phyloP scores from a whole-genome alignment of 2,888 invertebrate species.

The Ashinkailepas kermadecensis region DNA sequence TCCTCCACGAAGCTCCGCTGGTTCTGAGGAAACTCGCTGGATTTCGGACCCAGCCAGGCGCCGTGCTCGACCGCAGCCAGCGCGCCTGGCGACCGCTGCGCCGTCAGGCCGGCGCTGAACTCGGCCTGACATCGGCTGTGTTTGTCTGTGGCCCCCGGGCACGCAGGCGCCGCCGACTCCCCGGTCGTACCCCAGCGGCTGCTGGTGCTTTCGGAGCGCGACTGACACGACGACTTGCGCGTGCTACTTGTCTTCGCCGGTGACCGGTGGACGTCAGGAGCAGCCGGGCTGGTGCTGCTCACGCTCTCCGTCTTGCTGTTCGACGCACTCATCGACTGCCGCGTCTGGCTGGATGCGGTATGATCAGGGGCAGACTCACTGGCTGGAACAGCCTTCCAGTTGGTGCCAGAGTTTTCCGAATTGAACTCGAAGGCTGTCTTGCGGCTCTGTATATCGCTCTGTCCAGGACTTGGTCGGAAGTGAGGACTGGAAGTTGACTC shows the following conservation, averaged over 20 bases:
- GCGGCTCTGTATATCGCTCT: too few relatives aligned
- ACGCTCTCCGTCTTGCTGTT: background rate
- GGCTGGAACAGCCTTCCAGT: too few relatives aligned
- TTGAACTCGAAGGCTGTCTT: too few relatives aligned
- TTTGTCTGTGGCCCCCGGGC: background rate
- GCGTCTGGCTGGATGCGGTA: background rate
- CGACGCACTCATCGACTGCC: background rate
- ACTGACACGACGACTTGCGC: background rate
- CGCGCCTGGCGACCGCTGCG: too few relatives aligned
- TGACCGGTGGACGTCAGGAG: background rate
- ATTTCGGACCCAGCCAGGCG: too few relatives aligned
- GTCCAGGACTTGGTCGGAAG: too few relatives aligned
- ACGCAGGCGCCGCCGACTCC: background rate
- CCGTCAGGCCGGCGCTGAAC: too few relatives aligned
- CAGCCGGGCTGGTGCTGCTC: background rate
- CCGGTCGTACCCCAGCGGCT: background rate
- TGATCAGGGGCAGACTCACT: too few relatives aligned
- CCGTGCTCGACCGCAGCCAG: too few relatives aligned
- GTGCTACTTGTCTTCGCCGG: background rate
- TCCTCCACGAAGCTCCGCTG: background rate
- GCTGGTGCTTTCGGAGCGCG: background rate
- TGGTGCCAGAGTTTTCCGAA: too few relatives aligned
- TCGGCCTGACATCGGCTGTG: background rate
- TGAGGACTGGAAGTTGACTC: background rate
- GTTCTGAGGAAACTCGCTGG: too few relatives aligned